phyloP scores from a whole-genome alignment of 2,797 vertebrate genomes.

The Sus cebifrons region DNA sequence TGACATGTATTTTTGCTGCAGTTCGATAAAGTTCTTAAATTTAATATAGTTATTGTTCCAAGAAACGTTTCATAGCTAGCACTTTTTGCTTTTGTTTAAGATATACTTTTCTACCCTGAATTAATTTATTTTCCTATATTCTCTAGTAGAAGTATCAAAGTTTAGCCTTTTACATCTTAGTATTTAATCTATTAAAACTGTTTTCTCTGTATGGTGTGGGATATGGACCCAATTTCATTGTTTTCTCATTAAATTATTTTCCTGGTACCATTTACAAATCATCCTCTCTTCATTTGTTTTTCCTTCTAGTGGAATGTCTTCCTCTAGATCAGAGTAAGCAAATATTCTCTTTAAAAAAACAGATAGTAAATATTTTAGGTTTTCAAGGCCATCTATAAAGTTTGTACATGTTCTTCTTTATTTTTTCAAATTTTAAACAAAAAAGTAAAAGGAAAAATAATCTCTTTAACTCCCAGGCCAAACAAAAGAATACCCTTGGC shows the following conservation, averaged over 20 bases:
- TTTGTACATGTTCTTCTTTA: not conserved
- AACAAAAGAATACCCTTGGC: not conserved
- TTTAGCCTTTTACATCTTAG: not conserved
- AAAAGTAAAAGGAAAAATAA: not conserved
- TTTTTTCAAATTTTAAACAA: not conserved
- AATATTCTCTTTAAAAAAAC: not conserved
- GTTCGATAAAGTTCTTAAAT: constrained; percentile 25
- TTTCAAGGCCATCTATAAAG: not conserved
- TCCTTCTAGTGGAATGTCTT: not conserved
- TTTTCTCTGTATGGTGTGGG: not conserved
- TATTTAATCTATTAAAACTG: not conserved
- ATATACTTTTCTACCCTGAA: not conserved
- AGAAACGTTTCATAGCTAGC: not conserved
- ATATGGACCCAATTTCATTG: not conserved
- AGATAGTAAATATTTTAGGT: not conserved
- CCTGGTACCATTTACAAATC: not conserved
- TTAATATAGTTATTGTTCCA: not conserved
- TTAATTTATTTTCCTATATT: constrained; percentile 11
- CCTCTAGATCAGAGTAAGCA: not conserved
- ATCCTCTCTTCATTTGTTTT: not conserved
- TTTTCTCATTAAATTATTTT: not conserved
- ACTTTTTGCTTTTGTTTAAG: not conserved
- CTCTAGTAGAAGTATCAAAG: not conserved
- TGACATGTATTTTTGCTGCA: not conserved
- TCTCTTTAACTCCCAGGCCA: not conserved